phyloP scores from a whole-genome alignment of 2,113 vertebrate genomes.

The Lasiurus borealis region DNA sequence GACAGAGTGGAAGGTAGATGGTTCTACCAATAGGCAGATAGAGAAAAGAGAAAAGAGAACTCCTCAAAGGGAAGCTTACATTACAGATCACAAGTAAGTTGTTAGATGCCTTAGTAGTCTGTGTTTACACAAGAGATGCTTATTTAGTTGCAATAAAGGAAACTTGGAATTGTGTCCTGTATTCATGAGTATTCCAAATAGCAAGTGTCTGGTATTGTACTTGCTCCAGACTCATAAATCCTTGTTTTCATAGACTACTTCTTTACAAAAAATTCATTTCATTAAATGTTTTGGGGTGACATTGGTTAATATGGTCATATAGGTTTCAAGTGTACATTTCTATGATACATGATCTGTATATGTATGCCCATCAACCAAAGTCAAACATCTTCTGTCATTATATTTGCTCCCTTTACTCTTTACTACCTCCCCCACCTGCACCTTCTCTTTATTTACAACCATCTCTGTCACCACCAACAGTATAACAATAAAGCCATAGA shows the following conservation, averaged over 20 bases:
- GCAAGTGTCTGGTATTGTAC: not conserved
- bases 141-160: not conserved
- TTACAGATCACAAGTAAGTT: not conserved
- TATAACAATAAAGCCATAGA: not conserved
- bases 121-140: not conserved
- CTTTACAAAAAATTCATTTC: not conserved
- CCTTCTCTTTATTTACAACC: constrained; percentile 25
- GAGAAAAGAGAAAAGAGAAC: not conserved
- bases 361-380: not conserved
- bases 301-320: not conserved
- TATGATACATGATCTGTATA: not conserved
- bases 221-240: not conserved
- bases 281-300: not conserved
- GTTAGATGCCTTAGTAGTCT: not conserved
- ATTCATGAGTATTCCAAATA: not conserved
- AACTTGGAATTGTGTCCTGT: not conserved
- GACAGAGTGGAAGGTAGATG: not conserved
- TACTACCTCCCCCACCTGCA: not conserved
- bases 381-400: not conserved
- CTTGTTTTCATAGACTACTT: not conserved
- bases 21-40: not conserved
- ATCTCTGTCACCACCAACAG: not conserved
- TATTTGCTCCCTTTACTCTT: not conserved
- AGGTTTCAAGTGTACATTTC: not conserved
- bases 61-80: not conserved